Base-by-base conservation (phyloP, 1,140 invertebrate species). In the Habropoda laboriosa region DNA sequence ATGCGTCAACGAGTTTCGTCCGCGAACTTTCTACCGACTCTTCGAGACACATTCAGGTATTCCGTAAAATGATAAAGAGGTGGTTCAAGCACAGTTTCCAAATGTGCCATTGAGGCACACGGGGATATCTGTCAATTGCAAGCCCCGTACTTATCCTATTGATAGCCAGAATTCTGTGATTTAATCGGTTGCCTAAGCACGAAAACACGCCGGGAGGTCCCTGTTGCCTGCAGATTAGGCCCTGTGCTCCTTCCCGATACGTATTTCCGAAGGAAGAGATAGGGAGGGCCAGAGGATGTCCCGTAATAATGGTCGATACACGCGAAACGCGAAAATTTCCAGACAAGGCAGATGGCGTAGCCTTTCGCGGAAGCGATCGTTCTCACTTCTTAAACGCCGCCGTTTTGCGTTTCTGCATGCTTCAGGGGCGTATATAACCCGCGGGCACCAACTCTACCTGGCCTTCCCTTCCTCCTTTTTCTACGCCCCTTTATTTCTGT, bases 341-440 rank as follows among this genome's bases (percentile, higher is more conserved):
- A 79, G 64, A 32, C 85, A 79, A 58, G 30, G 74, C 83, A 83
- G 83, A 86, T 83, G 85, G 83, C 72, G 77, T 42, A 35, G 12
- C 73, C 76, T 78, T 86, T 86, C 85, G 70, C 72, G 82, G 85
- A 86, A 86, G 73, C 79, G 82, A 55, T 75, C 74, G 55, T 68
- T 66, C 49, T 53, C 71, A 70, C 74, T 83, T 82, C 67, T 78
- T 79, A 58, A 70, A 27, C 40, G 42, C 64, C 71, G 30, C 5
- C 61, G 57, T 80, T 85, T 85, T 68, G 60, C 75, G 71, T 86
- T 82, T 80, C 85, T 86, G 83, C 84, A 83, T 83, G 77, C 78
- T 12, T 77, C 83, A 82, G 80, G 45, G 85, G 83, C 72, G 71
- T 86, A 86, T 38, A 45, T 80, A 86, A 72, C 83, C 83, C 80